Conservation (phyloP, 1,140 invertebrate species). For the Nephotettix cincticeps region DNA sequence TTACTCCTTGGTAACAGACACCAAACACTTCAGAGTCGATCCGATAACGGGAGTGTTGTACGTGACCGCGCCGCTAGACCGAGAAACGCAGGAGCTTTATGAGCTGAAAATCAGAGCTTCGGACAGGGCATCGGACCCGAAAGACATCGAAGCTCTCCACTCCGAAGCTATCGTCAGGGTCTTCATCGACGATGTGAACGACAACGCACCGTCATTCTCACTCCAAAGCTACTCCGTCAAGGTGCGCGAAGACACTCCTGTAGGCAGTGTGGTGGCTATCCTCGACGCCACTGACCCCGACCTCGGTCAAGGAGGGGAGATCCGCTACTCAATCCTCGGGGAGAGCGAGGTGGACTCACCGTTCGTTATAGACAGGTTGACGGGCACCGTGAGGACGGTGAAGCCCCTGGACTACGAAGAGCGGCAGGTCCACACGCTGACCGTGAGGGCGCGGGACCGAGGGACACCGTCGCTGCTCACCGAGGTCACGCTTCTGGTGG, state of each 20-base stretch:
- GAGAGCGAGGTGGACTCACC: slow-evolving; percentile 49
- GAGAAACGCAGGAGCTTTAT: slow-evolving; percentile 80
- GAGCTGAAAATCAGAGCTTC: slow-evolving; percentile 80
- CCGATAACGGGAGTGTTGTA: slow-evolving; percentile 71
- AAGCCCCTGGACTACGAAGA: slow-evolving; percentile 82
- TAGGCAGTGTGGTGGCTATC: slow-evolving; percentile 81
- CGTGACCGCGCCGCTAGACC: slow-evolving; percentile 74
- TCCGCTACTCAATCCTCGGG: slow-evolving; percentile 73
- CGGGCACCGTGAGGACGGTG: slow-evolving; percentile 78
- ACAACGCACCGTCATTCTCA: slow-evolving; percentile 83
- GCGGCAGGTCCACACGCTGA: slow-evolving; percentile 83
- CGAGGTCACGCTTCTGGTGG: slow-evolving; percentile 75
- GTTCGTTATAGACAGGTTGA: slow-evolving; percentile 77
- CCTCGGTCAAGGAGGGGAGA: slow-evolving; percentile 72
- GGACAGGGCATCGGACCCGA: slow-evolving; percentile 65
- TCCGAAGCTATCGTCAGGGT: slow-evolving; percentile 78
- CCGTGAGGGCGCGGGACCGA: slow-evolving; percentile 77
- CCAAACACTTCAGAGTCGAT: slow-evolving; percentile 82
- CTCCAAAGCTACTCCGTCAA: slow-evolving; percentile 74
- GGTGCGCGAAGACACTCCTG: slow-evolving; percentile 87
- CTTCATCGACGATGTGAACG: slow-evolving; percentile 86
- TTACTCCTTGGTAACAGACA: slow-evolving; percentile 78
- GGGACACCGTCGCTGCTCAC: slow-evolving; percentile 71
- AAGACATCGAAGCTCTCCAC: slow-evolving; percentile 54
- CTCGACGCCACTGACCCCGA: slow-evolving; percentile 87